These are phyloP conservation scores for Nomada lathburiana DNA, from an alignment of 2,888 invertebrate species.

Conservation along the genomic window DNA sequence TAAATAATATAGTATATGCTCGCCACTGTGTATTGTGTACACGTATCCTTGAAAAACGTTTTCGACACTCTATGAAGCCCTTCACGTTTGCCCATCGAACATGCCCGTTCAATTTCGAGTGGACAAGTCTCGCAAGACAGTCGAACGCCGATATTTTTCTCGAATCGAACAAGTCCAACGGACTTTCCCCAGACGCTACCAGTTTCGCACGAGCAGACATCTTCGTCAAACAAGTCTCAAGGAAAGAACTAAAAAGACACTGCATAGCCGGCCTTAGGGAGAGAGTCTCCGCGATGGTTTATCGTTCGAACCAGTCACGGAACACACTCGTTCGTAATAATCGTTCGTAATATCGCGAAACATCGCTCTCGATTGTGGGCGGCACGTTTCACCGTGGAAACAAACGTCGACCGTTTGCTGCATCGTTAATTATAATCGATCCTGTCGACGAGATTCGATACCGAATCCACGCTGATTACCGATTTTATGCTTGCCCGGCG, in stretches of 20 bases:
- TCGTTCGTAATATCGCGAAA: constrained; percentile 30
- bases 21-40: no score
- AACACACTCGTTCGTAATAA: constrained; percentile 31
- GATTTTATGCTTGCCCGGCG: constrained; percentile 15
- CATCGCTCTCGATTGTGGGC: constrained; percentile 11
- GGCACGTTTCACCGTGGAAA: constrained; percentile 9
- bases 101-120: no score
- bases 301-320: constrained; percentile 8
- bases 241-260: background rate
- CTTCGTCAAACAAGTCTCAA: no score
- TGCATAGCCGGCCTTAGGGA: background rate
- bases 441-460: background rate
- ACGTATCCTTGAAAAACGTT: no score
- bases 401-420: constrained; percentile 2
- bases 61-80: no score
- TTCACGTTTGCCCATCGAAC: no score
- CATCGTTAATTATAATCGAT: constrained; percentile 17
- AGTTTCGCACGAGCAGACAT: no score
- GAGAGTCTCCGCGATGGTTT: constrained; percentile 10
- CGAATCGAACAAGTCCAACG: no score
- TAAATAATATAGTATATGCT: no score
- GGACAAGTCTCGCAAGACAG: no score
- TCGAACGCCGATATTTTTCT: no score
- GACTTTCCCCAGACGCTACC: no score
- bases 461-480: constrained; percentile 9